Evolutionary conservation across 2,888 invertebrate genomes (phyloP).

Genomic region (Drosophila nigricruria): DNA sequence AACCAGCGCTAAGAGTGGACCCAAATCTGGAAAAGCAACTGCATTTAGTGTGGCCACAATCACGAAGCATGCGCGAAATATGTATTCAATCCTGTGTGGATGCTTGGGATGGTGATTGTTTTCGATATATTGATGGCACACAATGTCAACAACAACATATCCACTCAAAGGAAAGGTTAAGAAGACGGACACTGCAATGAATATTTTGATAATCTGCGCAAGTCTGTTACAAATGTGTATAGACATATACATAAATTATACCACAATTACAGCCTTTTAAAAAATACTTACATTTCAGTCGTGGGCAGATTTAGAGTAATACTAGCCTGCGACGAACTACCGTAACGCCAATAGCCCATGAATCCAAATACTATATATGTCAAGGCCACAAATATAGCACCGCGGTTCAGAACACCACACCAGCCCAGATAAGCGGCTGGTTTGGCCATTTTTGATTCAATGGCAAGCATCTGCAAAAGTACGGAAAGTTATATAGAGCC

Average conservation of each 20-base stretch:
- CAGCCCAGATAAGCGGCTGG: constrained; percentile 94
- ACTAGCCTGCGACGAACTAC: constrained; percentile 88
- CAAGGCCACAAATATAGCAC: constrained; percentile 91
- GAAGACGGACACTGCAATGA: constrained; percentile 93
- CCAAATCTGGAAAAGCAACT: constrained; percentile 45
- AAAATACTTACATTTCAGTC: constrained; percentile 87
- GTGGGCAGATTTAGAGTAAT: constrained; percentile 94
- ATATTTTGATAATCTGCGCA: constrained; percentile 90
- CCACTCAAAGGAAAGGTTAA: constrained; percentile 96
- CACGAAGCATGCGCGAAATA: constrained; percentile 35
- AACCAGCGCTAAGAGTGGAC: constrained; percentile 47
- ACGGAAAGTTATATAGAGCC: no score
- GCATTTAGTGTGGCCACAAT: constrained; percentile 35
- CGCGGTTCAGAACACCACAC: constrained; percentile 94
- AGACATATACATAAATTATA: background rate
- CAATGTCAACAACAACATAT: constrained; percentile 97
- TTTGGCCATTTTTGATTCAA: constrained; percentile 97
- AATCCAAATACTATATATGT: constrained; percentile 94
- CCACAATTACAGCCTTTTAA: background rate
- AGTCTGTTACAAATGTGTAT: constrained; percentile 86
- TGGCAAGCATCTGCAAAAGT: constrained; percentile 91
- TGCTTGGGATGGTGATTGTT: background rate
- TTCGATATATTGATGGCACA: constrained; percentile 87
- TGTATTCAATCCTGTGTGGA: constrained; percentile 35
- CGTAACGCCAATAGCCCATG: constrained; percentile 96